Evolutionary conservation across 2,888 invertebrate genomes (phyloP), one percentile per base, ranked within the genome.

Genomic region (Agonum fuliginosum): DNA sequence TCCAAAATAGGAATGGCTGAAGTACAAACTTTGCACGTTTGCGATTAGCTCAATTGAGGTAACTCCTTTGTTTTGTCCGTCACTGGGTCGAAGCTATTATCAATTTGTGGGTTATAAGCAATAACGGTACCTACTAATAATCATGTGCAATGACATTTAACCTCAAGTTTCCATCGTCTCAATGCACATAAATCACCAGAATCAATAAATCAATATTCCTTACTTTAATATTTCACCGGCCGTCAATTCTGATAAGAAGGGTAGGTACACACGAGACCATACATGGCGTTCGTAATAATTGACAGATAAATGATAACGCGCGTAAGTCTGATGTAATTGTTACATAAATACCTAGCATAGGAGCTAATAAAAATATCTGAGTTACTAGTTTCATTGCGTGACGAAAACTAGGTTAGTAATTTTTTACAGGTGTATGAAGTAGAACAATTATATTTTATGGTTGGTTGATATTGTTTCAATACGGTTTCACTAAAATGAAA

Each of bases 351-450:
- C 17, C 46, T 46, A 0, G 8, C 17, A 17, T 46, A 17, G 1
- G 17, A 46, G 46, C 12, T 46, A 46, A 46, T 17, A 46, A 37
- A 37, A 37, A 3, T 5, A 12, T 12, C 12, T 37, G 37, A 3
- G 37, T 37, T n/a, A n/a, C n/a, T n/a, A n/a, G n/a, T 12, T 54
- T 54, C 12, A 17, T 62, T 30, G 58, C 58, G 17, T 14, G 46
- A 19, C 8, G 10, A 10, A 62, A 62, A 62, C 17, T 62, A 62
- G 58, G 58, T 62, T 62, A 62, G 58, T 12, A 3, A 62, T 62
- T 62, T 62, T 54, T 62, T 62, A 8, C 58, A 62, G 58, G 58
- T 62, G 58, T 30, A 62, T 17, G 12, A 30, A 62, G 58, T 62
- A 6, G 17, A 62, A 10, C 58, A 62, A 62, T 62, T 62, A 62